Conservation (phyloP, 2,888 invertebrate species). For the Serripes groenlandicus region DNA sequence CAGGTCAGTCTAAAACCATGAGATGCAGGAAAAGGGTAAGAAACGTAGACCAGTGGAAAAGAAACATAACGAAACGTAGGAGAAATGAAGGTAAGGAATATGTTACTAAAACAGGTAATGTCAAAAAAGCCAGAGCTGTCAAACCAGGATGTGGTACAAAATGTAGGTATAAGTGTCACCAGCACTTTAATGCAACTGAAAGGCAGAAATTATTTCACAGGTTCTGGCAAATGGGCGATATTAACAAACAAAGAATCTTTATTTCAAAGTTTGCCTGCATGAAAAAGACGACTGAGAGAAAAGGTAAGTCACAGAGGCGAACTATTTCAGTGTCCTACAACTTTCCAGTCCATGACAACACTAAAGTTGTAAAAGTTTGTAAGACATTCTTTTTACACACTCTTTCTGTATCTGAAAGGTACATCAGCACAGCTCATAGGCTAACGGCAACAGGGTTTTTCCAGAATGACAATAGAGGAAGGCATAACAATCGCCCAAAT, state of each 20-base stretch:
- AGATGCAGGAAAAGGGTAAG: slow-evolving; percentile 5
- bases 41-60: not conserved
- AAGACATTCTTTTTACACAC: slow-evolving; percentile 41
- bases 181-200: slow-evolving; percentile 8
- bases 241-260: slow-evolving; percentile 12
- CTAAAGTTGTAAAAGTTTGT: slow-evolving; percentile 21
- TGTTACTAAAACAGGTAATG: not conserved
- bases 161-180: slow-evolving; percentile 12
- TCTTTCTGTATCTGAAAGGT: slow-evolving; percentile 15
- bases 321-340: not conserved
- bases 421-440: slow-evolving; percentile 14
- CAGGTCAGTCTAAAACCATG: not conserved
- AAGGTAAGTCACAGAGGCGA: not conserved
- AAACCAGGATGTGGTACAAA: not conserved
- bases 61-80: slow-evolving; percentile 12
- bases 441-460: slow-evolving; percentile 4
- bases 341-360: not conserved
- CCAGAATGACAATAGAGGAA: slow-evolving; percentile 29
- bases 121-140: not conserved
- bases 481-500: slow-evolving; percentile 21
- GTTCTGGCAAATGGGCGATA: slow-evolving; percentile 23
- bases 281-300: not conserved
- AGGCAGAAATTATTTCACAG: slow-evolving; percentile 8
- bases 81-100: slow-evolving; percentile 8
- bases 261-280: not conserved